A percentile compares a stretch with the other conserved stretches of the same genome.
These are phyloP conservation scores for Ataeniobius toweri DNA, from an alignment of 2,797 vertebrate species.

Conservation along the genomic window DNA sequence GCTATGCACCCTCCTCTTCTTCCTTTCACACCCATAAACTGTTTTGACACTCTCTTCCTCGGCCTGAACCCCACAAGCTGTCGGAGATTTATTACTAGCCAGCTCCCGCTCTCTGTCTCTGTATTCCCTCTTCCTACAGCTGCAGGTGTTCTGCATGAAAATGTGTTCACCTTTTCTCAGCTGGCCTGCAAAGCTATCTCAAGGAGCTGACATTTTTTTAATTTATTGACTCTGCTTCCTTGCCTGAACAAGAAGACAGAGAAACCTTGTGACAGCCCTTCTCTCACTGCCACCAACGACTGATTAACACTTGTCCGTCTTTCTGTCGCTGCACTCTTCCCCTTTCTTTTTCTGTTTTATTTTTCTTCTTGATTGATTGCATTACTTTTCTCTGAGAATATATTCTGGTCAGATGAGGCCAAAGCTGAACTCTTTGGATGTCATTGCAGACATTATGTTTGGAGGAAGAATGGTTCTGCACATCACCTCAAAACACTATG, in stretches of 20 bases:
- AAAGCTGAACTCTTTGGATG: no score
- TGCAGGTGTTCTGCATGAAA: slow-evolving; percentile 68
- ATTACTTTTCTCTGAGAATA: slow-evolving; percentile 19
- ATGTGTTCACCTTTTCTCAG: slow-evolving; percentile 61
- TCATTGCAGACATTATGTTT: no score
- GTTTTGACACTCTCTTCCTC: slow-evolving; percentile 67
- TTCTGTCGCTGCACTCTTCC: neutral
- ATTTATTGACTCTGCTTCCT: slow-evolving; percentile 40
- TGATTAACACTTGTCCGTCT: slow-evolving; percentile 9
- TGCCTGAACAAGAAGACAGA: slow-evolving; percentile 36
- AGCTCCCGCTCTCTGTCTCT: slow-evolving; percentile 31
- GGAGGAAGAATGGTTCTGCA: no score
- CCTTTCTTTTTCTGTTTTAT: slow-evolving; percentile 6
- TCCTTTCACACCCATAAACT: slow-evolving; percentile 64
- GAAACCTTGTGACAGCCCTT: slow-evolving; percentile 8
- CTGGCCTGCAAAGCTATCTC: slow-evolving; percentile 52
- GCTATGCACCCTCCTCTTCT: slow-evolving; percentile 51
- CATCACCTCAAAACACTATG: no score
- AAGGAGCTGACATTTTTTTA: slow-evolving; percentile 43
- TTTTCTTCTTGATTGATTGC: slow-evolving; percentile 44
- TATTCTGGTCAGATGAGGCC: no score
- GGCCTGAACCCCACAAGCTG: slow-evolving; percentile 65
- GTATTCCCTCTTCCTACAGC: slow-evolving; percentile 51
- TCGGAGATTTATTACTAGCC: slow-evolving; percentile 73
- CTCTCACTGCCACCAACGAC: neutral